Base-by-base conservation (phyloP, 1,140 invertebrate species). In the Trissolcus basalis region DNA sequence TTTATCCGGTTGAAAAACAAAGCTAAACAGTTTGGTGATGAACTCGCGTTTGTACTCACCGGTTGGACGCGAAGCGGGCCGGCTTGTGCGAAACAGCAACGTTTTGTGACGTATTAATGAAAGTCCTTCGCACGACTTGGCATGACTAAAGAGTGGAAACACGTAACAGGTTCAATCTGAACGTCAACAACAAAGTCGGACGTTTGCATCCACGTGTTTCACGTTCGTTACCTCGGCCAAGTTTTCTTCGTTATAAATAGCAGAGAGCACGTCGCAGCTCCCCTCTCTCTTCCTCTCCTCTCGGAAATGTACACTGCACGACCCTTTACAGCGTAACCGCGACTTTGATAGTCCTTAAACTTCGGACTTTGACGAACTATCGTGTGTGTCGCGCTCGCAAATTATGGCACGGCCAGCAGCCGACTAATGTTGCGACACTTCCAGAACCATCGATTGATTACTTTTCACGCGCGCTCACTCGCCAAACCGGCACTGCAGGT, bases 231-330 rank as follows among this genome's bases (percentile, higher is more conserved):
- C 58, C 71, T 75, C 71, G 58, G 63, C 71, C 71, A 75, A 75
- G 71, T 75, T 75, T 75, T 33, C 71, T 48, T 49, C 47, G 71
- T 68, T 68, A 74, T 74, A 75, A 75, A 75, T 75, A 75, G 71
- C 61, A 63, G 58, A 63, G 50, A 67, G 63, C 56, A 67, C 44
- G 56, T 51, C 12, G 32, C 41, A 53, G 15, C 49, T 44, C 36
- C 49, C 45, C 33, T 55, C 16, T 36, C 44, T 61, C 54, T 47
- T 48, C 60, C 43, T 12, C 53, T 16, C 71, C n/a, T n/a, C n/a
- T n/a, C n/a, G n/a, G n/a, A n/a, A n/a, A n/a, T n/a, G 47, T 63
- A 63, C 35, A 47, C 39, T 49, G 16, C 43, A 54, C 53, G 47
- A 32, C 44, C 73, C 59, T 76, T 65, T 65, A 45, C 47, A 15